phyloP scores from a whole-genome alignment of 2,888 invertebrate species.

The Pyrrhia umbra region DNA sequence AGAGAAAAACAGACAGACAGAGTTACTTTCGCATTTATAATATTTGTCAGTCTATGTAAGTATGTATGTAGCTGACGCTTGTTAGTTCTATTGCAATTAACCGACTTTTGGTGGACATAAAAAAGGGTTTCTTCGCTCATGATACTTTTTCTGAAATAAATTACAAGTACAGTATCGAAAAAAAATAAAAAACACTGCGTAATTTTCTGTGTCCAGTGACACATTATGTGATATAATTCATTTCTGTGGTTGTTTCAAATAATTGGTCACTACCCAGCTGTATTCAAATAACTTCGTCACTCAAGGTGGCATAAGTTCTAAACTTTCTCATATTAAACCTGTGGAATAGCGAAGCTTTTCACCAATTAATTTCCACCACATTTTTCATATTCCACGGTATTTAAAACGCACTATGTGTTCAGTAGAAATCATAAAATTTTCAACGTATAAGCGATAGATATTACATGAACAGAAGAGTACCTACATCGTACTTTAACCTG shows the following conservation, averaged over 20 bases:
- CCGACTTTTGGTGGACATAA: neutral
- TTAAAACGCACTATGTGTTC: too few species aligned
- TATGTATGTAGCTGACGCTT: neutral
- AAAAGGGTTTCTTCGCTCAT: neutral
- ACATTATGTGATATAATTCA: too few species aligned
- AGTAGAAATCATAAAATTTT: too few species aligned
- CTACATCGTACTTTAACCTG: slow-evolving; percentile 6
- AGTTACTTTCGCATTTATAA: neutral
- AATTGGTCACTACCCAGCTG: neutral
- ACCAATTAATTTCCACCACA: neutral
- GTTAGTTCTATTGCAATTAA: neutral
- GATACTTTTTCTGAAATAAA: too few species aligned
- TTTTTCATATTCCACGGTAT: too few species aligned
- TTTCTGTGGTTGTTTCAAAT: neutral
- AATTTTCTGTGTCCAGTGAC: too few species aligned
- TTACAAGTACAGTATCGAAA: too few species aligned
- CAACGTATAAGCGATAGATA: neutral
- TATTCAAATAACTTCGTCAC: neutral
- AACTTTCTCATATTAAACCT: neutral
- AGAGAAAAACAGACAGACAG: neutral
- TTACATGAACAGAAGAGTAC: neutral
- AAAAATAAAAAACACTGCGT: too few species aligned
- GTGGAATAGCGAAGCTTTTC: neutral
- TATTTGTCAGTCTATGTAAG: neutral
- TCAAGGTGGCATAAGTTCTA: neutral